Evolutionary conservation across 2,113 vertebrate genomes (phyloP), one percentile per base, ranked within the genome.

Genomic region (Eurypyga helias): DNA sequence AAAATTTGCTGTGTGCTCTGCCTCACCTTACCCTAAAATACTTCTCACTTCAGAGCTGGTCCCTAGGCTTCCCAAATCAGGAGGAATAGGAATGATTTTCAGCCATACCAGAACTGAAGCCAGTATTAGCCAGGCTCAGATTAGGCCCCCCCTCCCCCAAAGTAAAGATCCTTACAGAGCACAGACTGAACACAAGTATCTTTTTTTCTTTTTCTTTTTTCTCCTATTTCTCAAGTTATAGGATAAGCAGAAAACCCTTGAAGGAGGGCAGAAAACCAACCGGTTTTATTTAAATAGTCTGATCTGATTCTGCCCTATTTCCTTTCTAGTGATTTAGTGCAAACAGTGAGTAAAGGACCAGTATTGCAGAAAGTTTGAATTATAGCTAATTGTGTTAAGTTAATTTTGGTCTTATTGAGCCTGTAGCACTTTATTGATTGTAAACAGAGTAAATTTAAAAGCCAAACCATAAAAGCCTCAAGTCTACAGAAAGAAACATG

Each of bases 321-420:
- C 1, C 58, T 66, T 77, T 49, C 14, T 24, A 43, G 43, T 72
- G 41, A 92, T 82, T 87, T 86, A 83, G 46, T 29, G 33, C 31
- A 82, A 94, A 55, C 36, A 67, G 36, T 55, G 43, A 90, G 87
- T 87, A 92, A 91, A 86, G 49, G n/a, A 69, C 36, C 11, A 54
- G 80, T 52, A 72, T 55, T 65, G 67, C 54, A 93, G 67, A 96
- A 90, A 93, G 55, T 92, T 83, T 97, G 86, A 92, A 55, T 94
- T 88, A 83, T 76, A 73, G 69, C 45, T 95, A 83, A 83, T 88
- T 69, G 93, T 93, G 62, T 87, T 71, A 87, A 93, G 73, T 89
- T 97, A 96, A 95, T 97, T 96, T 96, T 86, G 54, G 24, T 82
- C 92, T 89, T 95, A 79, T 72, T 95, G 89, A 89, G 43, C 55